phyloP scores from a whole-genome alignment of 2,888 invertebrate genomes.

The Zootermopsis nevadensis region DNA sequence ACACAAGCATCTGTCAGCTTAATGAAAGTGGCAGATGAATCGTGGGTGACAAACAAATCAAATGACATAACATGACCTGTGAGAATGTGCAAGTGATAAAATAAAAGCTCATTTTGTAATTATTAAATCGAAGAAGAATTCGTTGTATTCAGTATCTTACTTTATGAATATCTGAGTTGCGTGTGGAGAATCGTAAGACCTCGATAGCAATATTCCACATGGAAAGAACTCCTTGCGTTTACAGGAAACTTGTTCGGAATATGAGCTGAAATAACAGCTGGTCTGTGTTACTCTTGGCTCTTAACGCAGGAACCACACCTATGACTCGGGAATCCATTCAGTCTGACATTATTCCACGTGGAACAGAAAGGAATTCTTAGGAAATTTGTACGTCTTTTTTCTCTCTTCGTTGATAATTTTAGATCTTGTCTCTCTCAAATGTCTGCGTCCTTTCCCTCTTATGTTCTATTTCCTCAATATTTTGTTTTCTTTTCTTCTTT shows the following conservation, averaged over 20 bases:
- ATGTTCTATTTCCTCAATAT: conserved; percentile 15
- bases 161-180: too few species aligned
- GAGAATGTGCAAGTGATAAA: too few species aligned
- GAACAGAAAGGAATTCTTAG: not conserved
- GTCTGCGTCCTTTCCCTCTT: not conserved
- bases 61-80: not conserved
- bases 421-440: conserved; percentile 4
- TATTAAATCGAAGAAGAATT: too few species aligned
- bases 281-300: not conserved
- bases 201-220: not conserved
- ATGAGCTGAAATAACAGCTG: not conserved
- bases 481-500: conserved; percentile 1
- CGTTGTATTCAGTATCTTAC: too few species aligned
- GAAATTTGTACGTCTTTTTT: not conserved
- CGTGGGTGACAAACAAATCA: not conserved
- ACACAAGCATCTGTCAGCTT: not conserved
- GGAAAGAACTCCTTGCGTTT: not conserved
- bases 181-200: too few species aligned
- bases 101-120: too few species aligned
- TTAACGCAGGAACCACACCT: not conserved
- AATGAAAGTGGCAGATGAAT: not conserved
- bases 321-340: not conserved
- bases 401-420: conserved; percentile 10
- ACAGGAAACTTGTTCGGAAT: not conserved
- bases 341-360: conserved; percentile 9